These are phyloP conservation scores for Manis crassicaudata DNA, from an alignment of 2,797 vertebrate genomes.

Conservation along the genomic window DNA sequence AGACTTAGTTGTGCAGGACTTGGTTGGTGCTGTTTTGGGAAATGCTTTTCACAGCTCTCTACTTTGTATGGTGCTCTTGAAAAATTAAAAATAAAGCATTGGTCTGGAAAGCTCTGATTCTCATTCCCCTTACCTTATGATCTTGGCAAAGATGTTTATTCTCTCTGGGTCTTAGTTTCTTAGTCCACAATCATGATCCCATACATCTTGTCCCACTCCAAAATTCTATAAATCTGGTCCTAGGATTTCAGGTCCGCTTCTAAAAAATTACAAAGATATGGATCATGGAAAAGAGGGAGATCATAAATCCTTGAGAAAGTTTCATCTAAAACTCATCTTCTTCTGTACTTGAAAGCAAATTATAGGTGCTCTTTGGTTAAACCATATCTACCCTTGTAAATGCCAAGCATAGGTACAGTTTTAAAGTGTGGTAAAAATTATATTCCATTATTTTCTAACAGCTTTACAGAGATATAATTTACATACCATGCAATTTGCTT, in stretches of 20 bases:
- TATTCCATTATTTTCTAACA: not conserved
- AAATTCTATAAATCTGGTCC: not conserved
- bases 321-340: not conserved
- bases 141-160: not conserved
- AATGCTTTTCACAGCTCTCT: not conserved
- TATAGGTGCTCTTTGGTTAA: not conserved
- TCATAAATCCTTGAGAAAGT: not conserved
- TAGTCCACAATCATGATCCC: not conserved
- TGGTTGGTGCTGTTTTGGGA: not conserved
- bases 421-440: slow-evolving; percentile 18
- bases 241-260: not conserved
- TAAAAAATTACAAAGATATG: not conserved
- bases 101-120: not conserved
- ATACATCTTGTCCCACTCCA: not conserved
- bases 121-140: not conserved
- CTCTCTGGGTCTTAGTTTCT: not conserved
- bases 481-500: not conserved
- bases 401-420: not conserved
- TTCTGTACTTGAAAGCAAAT: not conserved
- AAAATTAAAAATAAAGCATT: not conserved
- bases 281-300: not conserved
- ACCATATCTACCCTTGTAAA: not conserved
- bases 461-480: not conserved
- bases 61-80: not conserved
- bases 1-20: not conserved